Percentiles rank a stretch among this genome's conserved stretches.
phyloP scores from a whole-genome alignment of 2,888 invertebrate species.

The Gerris lacustris region DNA sequence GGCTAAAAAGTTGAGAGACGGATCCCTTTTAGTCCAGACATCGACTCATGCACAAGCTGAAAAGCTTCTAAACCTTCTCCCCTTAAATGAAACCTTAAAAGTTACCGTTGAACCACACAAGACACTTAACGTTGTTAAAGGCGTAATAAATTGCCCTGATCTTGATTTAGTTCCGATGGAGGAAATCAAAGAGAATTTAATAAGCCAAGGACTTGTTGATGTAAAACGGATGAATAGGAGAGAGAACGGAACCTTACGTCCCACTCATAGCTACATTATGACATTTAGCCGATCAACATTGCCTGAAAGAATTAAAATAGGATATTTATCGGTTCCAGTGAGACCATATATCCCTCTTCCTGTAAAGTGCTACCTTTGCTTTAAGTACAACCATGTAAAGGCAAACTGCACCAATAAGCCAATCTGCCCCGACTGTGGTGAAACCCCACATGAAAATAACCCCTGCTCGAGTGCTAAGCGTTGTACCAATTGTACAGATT shows the following conservation, averaged over 20 bases:
- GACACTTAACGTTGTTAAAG: not conserved
- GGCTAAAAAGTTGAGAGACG: conserved; percentile 1
- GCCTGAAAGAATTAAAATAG: not conserved
- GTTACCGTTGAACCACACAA: conserved; percentile 2
- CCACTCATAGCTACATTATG: not conserved
- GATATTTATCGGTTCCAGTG: not conserved
- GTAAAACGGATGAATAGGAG: not conserved
- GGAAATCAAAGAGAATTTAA: not conserved
- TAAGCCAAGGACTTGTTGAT: not conserved
- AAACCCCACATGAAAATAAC: not conserved
- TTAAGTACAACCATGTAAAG: not conserved
- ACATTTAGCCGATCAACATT: not conserved
- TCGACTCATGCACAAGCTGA: not conserved
- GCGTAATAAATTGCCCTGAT: conserved; percentile 1
- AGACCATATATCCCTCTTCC: not conserved
- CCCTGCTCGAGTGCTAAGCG: not conserved
- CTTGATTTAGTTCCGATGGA: not conserved
- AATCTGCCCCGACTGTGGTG: not conserved
- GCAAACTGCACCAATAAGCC: not conserved
- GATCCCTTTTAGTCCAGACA: not conserved
- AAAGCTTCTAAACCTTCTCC: not conserved
- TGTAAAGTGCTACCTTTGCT: not conserved
- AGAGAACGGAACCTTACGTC: not conserved
- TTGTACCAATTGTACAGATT: not conserved
- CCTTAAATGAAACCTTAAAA: not conserved